These are phyloP conservation scores for Eulemur rufifrons DNA, from an alignment of 2,113 vertebrate genomes.

Conservation along the genomic window DNA sequence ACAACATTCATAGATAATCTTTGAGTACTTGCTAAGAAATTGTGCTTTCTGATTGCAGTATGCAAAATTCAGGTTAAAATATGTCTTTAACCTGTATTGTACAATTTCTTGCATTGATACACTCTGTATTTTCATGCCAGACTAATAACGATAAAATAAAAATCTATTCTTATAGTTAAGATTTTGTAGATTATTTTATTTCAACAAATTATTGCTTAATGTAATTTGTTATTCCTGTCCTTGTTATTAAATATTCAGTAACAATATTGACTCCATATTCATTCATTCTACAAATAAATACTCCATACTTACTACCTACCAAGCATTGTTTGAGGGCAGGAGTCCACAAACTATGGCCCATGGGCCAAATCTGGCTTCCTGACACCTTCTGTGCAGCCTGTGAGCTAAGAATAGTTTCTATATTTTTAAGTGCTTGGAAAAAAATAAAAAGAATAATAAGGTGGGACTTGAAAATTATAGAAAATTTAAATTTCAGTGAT, in stretches of 20 bases:
- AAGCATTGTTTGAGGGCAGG: not conserved
- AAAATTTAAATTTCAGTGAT: not conserved
- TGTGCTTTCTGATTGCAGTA: not conserved
- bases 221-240: not conserved
- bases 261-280: not conserved
- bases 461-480: not conserved
- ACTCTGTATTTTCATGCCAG: not conserved
- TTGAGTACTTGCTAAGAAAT: not conserved
- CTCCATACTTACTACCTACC: not conserved
- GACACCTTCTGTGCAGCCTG: not conserved
- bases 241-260: not conserved
- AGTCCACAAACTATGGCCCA: not conserved
- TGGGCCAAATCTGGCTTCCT: not conserved
- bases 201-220: not conserved
- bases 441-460: not conserved
- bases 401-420: not conserved
- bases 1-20: not conserved
- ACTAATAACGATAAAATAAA: not conserved
- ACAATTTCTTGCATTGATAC: not conserved
- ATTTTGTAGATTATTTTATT: conserved; percentile 27
- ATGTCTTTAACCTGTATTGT: not conserved
- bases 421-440: not conserved
- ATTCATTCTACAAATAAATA: not conserved
- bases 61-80: not conserved
- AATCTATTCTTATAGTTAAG: not conserved